Base-by-base conservation (phyloP, 2,113 vertebrate species). In the Hemiscyllium ocellatum region DNA sequence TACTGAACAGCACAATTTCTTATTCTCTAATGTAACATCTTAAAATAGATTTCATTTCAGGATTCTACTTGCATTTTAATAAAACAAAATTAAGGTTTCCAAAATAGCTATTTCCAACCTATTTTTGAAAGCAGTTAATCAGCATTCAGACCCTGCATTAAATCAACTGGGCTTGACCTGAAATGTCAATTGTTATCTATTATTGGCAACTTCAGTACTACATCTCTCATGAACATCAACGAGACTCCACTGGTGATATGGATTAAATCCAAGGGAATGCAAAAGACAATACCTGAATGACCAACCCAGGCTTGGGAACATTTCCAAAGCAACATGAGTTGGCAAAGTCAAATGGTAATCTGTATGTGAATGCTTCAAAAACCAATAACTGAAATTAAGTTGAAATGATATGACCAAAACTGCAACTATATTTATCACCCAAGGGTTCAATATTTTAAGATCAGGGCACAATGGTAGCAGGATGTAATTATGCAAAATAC, bases 241-340 rank as follows among this genome's bases (percentile, higher is more conserved):
- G 8, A 13, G 56, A 91, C 65, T 91, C 89, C 33, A 66, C 33
- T 90, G 86, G 87, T 26, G 15, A 37, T n/a, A n/a, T 91, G 61
- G 29, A n/a, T 66, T 66, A 61, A 65, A 91, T 91, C 56, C 87
- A 65, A 90, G 33, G n/a, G 89, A 91, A 20, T 91, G 33, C 13
- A 91, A 37, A 33, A 91, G 26, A 15, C 87, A 61, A 42, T 90
- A 90, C 87, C 87, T 90, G 29, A 91, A 6, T 91, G 66, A 91
- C 89, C 89, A 91, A 66, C 65, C 56, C 89, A 91, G n/a, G 56
- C 33, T 66, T 91, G 56, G 61, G 89, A 91, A 91, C 56, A 37
- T 65, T 1, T 66, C 89, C 56, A 66, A 91, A 91, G 13, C 56
- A 91, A 66, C 89, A 66, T 20, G 56, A 65, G 87, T 65, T 91